Base-by-base conservation (phyloP, 2,113 vertebrate genomes). In the Oryzias woworae region DNA sequence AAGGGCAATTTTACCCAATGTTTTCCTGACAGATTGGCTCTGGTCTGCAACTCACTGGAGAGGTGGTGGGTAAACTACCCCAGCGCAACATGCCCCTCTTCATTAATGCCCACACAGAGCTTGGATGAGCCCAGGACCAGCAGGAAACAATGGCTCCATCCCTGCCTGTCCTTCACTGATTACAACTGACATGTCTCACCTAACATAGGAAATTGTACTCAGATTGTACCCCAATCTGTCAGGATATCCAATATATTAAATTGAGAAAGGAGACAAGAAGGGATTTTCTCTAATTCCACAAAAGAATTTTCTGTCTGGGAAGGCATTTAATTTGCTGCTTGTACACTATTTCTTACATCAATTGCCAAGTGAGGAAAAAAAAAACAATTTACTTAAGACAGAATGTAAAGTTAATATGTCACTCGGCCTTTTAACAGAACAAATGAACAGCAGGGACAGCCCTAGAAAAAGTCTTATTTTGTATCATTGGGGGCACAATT, bases 21-120 rank as follows among this genome's bases (percentile, higher is more conserved):
- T 92, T 92, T 93, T 92, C 92, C 92, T 96, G 96, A 96, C 94
- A 95, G 95, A 98, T 98, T 95, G 95, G 92, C 95, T 93, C 92
- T 86, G 92, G 92, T 96, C 92, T 93, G 90, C 87, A 85, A 94
- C 92, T 95, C 94, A 92, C 94, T 87, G 92, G 94, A 94, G 95
- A 94, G 94, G 92, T 92, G 91, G 93, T 88, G 93, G 89, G 91
- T 94, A 94, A 90, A 94, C 94, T 94, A 94, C 93, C 93, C 93
- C 93, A 89, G 88, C 88, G 92, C 92, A 92, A 92, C 91, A 83
- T 93, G 95, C 95, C 95, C 93, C 89, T 98, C 95, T 97, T 98
- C 95, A 98, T 98, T 98, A 98, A 92, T 88, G 86, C 85, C 85
- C 88, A 87, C 89, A 92, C 93, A 93, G 94, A 89, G 90, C 90